Evolutionary conservation across 2,797 vertebrate species (phyloP), one percentile per base, ranked within the genome.

Genomic region (Tokudaia muenninki): DNA sequence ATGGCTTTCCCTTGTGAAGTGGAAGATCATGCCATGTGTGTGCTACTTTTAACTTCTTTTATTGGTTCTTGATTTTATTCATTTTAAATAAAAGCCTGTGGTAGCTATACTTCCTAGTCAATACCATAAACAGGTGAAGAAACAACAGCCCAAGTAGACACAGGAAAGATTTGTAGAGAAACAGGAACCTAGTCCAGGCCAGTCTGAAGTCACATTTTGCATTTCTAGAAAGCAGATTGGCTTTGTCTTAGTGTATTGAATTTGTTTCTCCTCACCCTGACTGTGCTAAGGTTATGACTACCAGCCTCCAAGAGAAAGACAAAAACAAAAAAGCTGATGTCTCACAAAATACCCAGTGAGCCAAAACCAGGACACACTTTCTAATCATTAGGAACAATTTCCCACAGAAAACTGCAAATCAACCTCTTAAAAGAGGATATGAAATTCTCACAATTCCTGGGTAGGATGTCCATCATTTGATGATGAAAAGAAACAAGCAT

Each of bases 341-440:
- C 37, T 8, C 10, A 41, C 61, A 52, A 24, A 44, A 10, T 77
- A 55, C 31, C 61, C 67, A 44, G 14, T 63, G 57, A 34, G 12
- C 3, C 24, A 75, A 90, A 92, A 61, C 22, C 34, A 77, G 7
- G 55, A 12, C n/a, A n/a, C 19, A 24, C 37, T 63, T 87, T 78
- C 61, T 59, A 75, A 55, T 70, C 74, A 17, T 24, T 78, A 1
- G 37, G 31, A 65, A 75, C 22, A 26, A 21, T 47, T 63, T 44
- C 22, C 44, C 26, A 82, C 31, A 22, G 55, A 61, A 88, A 92
- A 57, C 4, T 10, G 44, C 75, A 94, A 79, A 44, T n/a, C 6
- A 61, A 78, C 91, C 93, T 90, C 87, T 59, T 74, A 19, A 78
- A 57, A 88, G 21, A 47, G 92, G 91, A 78, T 6, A 11, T 61